Base-by-base conservation (phyloP, 2,888 invertebrate species). In the Brachypalpus laphriformis region DNA sequence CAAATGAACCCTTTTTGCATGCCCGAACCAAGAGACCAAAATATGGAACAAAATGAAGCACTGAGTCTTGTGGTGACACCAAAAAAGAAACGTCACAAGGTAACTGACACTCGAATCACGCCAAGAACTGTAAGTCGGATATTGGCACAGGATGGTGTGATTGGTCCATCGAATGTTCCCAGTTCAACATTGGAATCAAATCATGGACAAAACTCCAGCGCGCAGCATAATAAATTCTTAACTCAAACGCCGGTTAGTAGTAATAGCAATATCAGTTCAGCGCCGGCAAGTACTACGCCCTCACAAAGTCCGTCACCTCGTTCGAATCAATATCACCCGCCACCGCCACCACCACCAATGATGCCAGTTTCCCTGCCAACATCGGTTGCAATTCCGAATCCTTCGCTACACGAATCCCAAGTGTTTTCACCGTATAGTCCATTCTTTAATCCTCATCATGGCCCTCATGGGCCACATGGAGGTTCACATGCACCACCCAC, bases 1-100 rank as follows among this genome's bases (percentile, higher is more conserved):
- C 88, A 89, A 78, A 86, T 89, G 40, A 91, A 90, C 87, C 94
- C 94, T 18, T 94, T 94, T 90, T 94, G 94, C 89, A 92, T 94
- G 92, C 93, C 94, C 90, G 95, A 93, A 88, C 92, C 93, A 72
- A 89, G 95, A 88, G 94, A 95, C 93, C 90, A 94, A 89, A 93
- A 94, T 90, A 95, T 96, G 47, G 98, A 98, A 91, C 97, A 98
- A 92, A 97, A 97, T 92, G 98, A 98, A 91, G 98, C 98, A 3
- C 94, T 99, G 75, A 98, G 98, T 91, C 94, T 98, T 89, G 98
- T 99, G 78, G 98, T 98, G 88, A 97, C 97, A 56, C 97, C 97
- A 1, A 98, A 98, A 93, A 98, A 98, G 94, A 98, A 98, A 93
- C 94, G 99, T 72, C 98, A 98, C 91, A 99, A 99, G 96, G 97